These are phyloP conservation scores for Fabriciana adippe DNA, from an alignment of 2,888 invertebrate genomes.

Conservation along the genomic window DNA sequence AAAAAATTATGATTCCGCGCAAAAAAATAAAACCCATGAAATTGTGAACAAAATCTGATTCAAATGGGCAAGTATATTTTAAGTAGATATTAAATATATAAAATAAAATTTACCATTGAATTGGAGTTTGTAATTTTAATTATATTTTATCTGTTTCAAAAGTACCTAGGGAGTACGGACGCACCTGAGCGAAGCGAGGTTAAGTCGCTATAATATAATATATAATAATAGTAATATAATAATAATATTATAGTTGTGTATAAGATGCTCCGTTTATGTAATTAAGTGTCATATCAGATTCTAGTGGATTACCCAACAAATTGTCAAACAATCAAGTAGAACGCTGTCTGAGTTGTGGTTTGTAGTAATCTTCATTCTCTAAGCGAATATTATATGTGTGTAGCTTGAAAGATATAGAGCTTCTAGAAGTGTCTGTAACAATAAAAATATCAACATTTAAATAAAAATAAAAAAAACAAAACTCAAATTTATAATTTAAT, in stretches of 20 bases:
- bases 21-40: too few species aligned
- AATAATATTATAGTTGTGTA: background rate
- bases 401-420: background rate
- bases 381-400: constrained; percentile 29
- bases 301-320: constrained; percentile 9
- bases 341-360: constrained; percentile 20
- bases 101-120: too few species aligned
- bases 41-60: too few species aligned
- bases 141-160: too few species aligned
- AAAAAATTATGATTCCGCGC: too few species aligned
- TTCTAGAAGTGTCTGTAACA: constrained; percentile 1
- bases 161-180: too few species aligned
- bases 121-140: too few species aligned
- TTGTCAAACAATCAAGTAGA: constrained; percentile 25
- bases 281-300: background rate
- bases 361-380: constrained; percentile 23
- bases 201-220: too few species aligned
- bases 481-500: background rate
- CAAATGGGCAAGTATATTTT: too few species aligned
- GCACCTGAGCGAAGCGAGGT: too few species aligned
- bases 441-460: background rate
- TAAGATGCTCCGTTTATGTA: background rate
- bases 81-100: too few species aligned
- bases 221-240: too few species aligned
- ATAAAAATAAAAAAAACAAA: background rate